These are phyloP conservation scores for Tipula confusa DNA, from an alignment of 2,888 invertebrate species.

Conservation along the genomic window DNA sequence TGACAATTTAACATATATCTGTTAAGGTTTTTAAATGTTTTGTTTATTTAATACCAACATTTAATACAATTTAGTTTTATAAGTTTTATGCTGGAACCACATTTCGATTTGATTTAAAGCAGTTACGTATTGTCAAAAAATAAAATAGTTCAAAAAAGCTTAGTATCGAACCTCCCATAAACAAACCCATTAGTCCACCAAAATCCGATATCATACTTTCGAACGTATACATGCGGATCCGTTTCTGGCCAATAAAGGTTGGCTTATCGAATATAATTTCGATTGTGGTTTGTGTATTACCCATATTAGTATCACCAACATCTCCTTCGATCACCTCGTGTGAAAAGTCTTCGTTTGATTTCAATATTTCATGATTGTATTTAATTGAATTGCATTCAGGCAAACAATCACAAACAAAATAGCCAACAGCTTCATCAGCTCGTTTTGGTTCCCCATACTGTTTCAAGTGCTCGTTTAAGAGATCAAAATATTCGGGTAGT, in stretches of 20 bases:
- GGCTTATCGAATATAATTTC: neutral
- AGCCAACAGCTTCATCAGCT: neutral
- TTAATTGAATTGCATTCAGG: neutral
- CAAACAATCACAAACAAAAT: neutral
- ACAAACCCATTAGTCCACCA: neutral
- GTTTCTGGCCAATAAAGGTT: neutral
- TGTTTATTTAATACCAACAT: no score
- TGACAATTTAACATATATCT: no score
- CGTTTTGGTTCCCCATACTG: neutral
- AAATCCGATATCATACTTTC: neutral
- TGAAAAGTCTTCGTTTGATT: neutral
- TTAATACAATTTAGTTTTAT: no score
- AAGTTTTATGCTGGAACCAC: no score
- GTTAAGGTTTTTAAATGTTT: no score
- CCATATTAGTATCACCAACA: neutral
- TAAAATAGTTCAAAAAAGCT: neutral
- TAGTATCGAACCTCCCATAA: neutral
- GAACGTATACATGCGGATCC: neutral
- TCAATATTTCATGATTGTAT: neutral
- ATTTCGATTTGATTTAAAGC: neutral
- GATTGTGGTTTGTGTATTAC: neutral
- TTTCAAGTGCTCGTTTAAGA: neutral
- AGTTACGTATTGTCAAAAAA: neutral
- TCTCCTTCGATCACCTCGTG: neutral
- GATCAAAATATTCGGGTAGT: neutral